phyloP scores from a whole-genome alignment of 2,797 vertebrate genomes.

The Chelon auratus region DNA sequence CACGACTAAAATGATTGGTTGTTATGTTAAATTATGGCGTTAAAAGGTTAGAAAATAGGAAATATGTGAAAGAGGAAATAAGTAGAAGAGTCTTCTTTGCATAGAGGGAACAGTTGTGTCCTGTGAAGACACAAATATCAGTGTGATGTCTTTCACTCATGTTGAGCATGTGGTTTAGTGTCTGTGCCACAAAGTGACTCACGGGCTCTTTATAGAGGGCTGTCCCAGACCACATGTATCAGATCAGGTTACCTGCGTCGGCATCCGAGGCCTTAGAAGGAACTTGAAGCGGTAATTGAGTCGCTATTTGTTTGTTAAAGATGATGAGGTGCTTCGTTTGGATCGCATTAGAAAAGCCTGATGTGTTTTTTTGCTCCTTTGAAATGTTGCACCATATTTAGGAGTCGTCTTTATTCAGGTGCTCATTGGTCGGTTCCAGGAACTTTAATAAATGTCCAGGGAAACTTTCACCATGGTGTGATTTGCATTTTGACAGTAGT shows the following conservation, averaged over 20 bases:
- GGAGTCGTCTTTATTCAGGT: too few relatives aligned
- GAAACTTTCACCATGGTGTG: too few relatives aligned
- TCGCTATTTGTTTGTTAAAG: slow-evolving; percentile 4
- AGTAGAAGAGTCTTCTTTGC: neutral
- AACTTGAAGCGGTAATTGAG: slow-evolving; percentile 9
- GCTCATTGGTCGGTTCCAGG: too few relatives aligned
- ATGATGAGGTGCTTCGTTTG: neutral
- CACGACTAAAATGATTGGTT: too few relatives aligned
- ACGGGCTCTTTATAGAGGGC: slow-evolving; percentile 48
- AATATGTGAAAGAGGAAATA: too few relatives aligned
- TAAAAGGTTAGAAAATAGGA: too few relatives aligned
- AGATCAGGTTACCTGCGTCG: slow-evolving; percentile 41
- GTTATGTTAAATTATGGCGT: too few relatives aligned
- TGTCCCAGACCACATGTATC: slow-evolving; percentile 41
- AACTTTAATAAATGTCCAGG: too few relatives aligned
- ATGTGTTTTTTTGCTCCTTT: too few relatives aligned
- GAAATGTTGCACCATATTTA: too few relatives aligned
- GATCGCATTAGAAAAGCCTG: neutral
- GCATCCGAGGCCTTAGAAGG: slow-evolving; percentile 17
- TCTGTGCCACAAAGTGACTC: slow-evolving; percentile 53
- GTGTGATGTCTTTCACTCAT: slow-evolving; percentile 25
- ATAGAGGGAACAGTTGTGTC: neutral
- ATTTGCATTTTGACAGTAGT: too few relatives aligned
- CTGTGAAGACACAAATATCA: slow-evolving; percentile 9
- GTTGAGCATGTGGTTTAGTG: slow-evolving; percentile 43